A percentile compares a stretch with the other conserved stretches of the same genome.
These are phyloP conservation scores for Pseudopodoces humilis DNA, from an alignment of 2,113 vertebrate species.

Conservation along the genomic window DNA sequence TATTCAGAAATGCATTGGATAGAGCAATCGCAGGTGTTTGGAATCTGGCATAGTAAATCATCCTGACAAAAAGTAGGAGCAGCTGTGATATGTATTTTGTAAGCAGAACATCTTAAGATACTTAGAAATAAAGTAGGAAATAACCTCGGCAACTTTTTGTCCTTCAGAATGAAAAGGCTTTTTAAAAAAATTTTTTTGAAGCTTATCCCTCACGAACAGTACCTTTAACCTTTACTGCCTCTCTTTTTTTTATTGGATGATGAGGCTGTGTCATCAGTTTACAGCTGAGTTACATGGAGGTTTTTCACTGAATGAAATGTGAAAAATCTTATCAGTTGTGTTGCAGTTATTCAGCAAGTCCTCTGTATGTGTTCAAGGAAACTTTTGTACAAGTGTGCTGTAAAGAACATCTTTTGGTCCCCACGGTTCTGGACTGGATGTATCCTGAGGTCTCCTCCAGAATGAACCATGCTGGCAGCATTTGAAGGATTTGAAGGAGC, in stretches of 20 bases:
- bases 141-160: not conserved
- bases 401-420: not conserved
- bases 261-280: not conserved
- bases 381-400: not conserved
- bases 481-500: not conserved
- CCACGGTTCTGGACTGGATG: not conserved
- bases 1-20: not conserved
- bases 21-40: not conserved
- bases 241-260: not conserved
- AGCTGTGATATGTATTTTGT: not conserved
- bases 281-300: not conserved
- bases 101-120: not conserved
- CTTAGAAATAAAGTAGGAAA: not conserved
- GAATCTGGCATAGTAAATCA: not conserved
- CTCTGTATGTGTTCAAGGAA: not conserved
- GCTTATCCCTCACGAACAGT: not conserved
- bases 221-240: not conserved
- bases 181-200: not conserved
- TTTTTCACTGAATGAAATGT: not conserved
- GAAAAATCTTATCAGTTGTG: not conserved
- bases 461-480: not conserved
- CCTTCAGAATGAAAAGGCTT: not conserved
- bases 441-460: not conserved
- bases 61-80: not conserved
- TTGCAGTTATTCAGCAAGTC: not conserved